phyloP scores from a whole-genome alignment of 2,797 vertebrate species.

The Phoxinus dragarum region DNA sequence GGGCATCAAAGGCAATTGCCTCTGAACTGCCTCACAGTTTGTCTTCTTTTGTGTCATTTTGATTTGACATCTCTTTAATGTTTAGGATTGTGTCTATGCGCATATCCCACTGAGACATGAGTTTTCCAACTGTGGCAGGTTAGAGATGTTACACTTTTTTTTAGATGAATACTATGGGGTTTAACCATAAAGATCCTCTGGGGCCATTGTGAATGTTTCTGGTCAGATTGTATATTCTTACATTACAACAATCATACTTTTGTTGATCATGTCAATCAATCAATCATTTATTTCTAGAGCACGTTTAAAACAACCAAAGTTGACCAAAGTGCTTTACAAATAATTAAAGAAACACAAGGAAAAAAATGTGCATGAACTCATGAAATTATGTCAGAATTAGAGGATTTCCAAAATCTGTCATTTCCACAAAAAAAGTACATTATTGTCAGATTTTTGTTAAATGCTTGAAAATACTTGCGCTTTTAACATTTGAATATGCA shows the following conservation, averaged over 20 bases:
- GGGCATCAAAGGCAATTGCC: slow-evolving; percentile 59
- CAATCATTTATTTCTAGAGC: too few species aligned
- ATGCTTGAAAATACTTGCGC: neutral
- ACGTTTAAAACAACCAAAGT: too few species aligned
- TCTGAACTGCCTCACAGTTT: slow-evolving; percentile 50
- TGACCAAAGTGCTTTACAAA: too few species aligned
- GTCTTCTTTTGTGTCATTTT: slow-evolving; percentile 16
- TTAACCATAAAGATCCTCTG: slow-evolving; percentile 1
- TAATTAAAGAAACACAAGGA: too few species aligned
- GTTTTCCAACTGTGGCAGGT: slow-evolving; percentile 13
- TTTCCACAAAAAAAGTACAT: neutral
- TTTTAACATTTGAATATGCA: neutral
- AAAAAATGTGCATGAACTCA: too few species aligned
- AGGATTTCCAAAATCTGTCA: too few species aligned
- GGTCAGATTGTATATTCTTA: neutral
- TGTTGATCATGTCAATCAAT: neutral
- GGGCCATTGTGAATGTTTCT: neutral
- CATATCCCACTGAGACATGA: neutral
- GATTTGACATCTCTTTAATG: slow-evolving; percentile 19
- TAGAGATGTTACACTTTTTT: neutral
- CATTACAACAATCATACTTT: neutral
- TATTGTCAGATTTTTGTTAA: too few species aligned
- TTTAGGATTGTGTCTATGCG: slow-evolving; percentile 18
- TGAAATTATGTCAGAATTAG: too few species aligned
- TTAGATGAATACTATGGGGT: neutral